Conservation (phyloP, 2,113 vertebrate genomes). For the Isurus oxyrinchus region DNA sequence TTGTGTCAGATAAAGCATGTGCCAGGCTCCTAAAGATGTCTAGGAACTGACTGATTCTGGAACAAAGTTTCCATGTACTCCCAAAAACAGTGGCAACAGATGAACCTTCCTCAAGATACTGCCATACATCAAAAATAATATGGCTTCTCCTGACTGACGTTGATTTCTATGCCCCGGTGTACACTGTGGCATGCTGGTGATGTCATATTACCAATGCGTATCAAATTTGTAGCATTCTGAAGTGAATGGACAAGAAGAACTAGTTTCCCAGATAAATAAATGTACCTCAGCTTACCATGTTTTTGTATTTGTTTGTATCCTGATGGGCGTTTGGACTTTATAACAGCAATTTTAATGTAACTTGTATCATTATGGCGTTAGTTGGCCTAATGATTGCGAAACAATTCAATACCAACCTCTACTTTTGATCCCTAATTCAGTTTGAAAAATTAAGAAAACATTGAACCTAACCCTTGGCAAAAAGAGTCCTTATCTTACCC, state of each 20-base stretch:
- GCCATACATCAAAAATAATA: not conserved
- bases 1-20: not conserved
- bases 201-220: not conserved
- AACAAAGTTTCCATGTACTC: not conserved
- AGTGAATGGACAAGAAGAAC: not conserved
- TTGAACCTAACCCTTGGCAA: conserved; percentile 1
- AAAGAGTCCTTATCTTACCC: not conserved
- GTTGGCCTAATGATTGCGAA: not conserved
- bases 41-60: not conserved
- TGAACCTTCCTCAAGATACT: not conserved
- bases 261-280: not conserved
- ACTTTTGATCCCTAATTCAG: not conserved
- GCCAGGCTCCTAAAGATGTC: not conserved
- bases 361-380: not conserved
- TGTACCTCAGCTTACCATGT: not conserved
- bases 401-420: not conserved
- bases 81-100: not conserved
- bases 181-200: not conserved
- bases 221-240: not conserved
- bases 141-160: not conserved
- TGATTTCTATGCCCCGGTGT: not conserved
- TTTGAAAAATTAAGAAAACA: not conserved
- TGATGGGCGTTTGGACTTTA: not conserved
- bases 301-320: not conserved
- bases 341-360: not conserved